These are phyloP conservation scores for Nephrotoma flavescens DNA, from an alignment of 2,888 invertebrate species.

Conservation along the genomic window DNA sequence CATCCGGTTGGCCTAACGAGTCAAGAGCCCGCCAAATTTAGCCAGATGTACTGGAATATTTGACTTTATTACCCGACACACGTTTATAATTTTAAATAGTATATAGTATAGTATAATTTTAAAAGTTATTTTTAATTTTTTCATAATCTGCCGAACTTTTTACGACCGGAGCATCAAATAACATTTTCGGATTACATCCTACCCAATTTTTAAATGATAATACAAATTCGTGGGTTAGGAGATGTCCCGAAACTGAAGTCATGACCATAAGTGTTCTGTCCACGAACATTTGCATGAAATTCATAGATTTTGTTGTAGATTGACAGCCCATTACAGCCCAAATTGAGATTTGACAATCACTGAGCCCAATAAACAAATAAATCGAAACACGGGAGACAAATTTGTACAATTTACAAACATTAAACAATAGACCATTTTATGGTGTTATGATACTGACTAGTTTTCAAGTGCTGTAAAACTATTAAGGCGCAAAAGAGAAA, in stretches of 20 bases:
- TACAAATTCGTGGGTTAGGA: conserved; percentile 67
- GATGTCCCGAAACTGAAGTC: conserved; percentile 97
- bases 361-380: too few species aligned
- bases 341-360: too few species aligned
- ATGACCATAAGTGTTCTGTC: conserved; percentile 76
- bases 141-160: conserved; percentile 52
- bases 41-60: conserved; percentile 62
- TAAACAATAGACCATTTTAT: too few species aligned
- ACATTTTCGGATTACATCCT: conserved; percentile 58
- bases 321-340: conserved; percentile 56
- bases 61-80: conserved; percentile 67
- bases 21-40: conserved; percentile 71
- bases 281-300: conserved; percentile 64
- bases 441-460: too few species aligned
- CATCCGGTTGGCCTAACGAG: conserved; percentile 66
- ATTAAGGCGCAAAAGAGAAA: too few species aligned
- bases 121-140: conserved; percentile 65
- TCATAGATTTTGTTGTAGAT: conserved; percentile 92
- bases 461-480: too few species aligned
- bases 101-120: too few species aligned
- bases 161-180: conserved; percentile 80
- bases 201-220: conserved; percentile 64
- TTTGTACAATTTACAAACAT: too few species aligned
- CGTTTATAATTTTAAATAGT: conserved; percentile 72
- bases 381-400: too few species aligned